Evolutionary conservation across 2,888 invertebrate genomes (phyloP), one percentile per base, ranked within the genome.

Genomic region (Hartigia nigra): DNA sequence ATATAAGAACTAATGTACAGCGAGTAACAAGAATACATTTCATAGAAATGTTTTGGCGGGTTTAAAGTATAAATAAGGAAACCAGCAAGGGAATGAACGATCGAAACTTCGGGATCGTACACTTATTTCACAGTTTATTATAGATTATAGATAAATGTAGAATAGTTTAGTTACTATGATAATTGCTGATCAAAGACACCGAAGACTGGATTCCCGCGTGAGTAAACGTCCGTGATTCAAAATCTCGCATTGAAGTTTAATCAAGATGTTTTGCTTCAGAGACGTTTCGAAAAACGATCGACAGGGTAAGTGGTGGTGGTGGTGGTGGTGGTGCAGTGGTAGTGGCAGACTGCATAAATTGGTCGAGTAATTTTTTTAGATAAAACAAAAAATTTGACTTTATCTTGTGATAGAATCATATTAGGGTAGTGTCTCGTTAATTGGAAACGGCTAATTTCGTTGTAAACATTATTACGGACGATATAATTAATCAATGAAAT

Each of bases 61-160:
- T 31, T 70, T 70, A 14, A 70, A 70, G 14, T 31, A 70, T 31
- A 31, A 32, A 9, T 31, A 31, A 70, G 70, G 70, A 70, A 70
- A 31, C 14, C 14, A 70, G 32, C 31, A 32, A 31, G 70, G 31
- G 31, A 31, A 32, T 32, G 32, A 70, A 32, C 32, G 31, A 70
- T 32, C 31, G 32, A 70, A 12, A 70, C 70, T 31, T 23, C 1
- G 31, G 77, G 81, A 82, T 83, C 82, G 78, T 91, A 91, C 90
- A 91, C 89, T 90, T 91, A 90, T 91, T 91, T 91, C 90, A 91
- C 91, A 91, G 90, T 91, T 91, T 91, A 91, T 91, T 91, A 91
- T 90, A 91, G 88, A 88, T 91, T 91, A 91, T 91, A 91, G 91
- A 91, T 91, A 91, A 91, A 91, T 91, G 90, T 91, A 90, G 91